phyloP scores from a whole-genome alignment of 1,140 invertebrate species.

The Drosophila murphyi region DNA sequence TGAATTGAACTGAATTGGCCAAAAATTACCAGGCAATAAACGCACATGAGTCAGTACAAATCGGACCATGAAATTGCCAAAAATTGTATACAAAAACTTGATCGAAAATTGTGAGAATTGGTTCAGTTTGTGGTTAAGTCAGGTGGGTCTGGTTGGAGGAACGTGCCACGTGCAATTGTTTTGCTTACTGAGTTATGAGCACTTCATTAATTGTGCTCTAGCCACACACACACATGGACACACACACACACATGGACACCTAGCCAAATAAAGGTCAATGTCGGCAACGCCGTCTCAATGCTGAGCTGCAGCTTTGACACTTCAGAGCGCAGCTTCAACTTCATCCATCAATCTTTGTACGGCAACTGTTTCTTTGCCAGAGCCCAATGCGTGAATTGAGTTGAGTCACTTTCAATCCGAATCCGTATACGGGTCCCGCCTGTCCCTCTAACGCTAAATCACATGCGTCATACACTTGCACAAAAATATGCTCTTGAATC shows the following conservation, averaged over 20 bases:
- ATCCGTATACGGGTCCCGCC: background rate
- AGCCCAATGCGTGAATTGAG: background rate
- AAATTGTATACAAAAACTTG: slow-evolving; percentile 2
- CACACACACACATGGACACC: background rate
- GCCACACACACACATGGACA: background rate
- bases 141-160: slow-evolving; percentile 1
- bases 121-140: slow-evolving; percentile 22
- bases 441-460: background rate
- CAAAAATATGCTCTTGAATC: too few species aligned
- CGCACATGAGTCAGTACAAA: slow-evolving; percentile 68
- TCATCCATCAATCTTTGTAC: slow-evolving; percentile 49
- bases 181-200: background rate
- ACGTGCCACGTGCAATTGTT: slow-evolving; percentile 23
- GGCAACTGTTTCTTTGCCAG: background rate
- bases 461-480: too few species aligned
- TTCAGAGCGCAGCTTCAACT: slow-evolving; percentile 35
- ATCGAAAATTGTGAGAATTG: slow-evolving; percentile 24
- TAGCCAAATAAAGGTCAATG: slow-evolving; percentile 70
- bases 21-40: slow-evolving; percentile 29
- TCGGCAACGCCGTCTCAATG: slow-evolving; percentile 35
- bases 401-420: too few species aligned
- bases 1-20: slow-evolving; percentile 43
- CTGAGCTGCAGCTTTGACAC: slow-evolving; percentile 57
- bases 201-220: slow-evolving; percentile 33
- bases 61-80: slow-evolving; percentile 42